Percentiles rank a stretch among this genome's conserved stretches.
These are phyloP conservation scores for Anisognathus igniventris DNA, from an alignment of 2,797 vertebrate genomes.

Conservation along the genomic window DNA sequence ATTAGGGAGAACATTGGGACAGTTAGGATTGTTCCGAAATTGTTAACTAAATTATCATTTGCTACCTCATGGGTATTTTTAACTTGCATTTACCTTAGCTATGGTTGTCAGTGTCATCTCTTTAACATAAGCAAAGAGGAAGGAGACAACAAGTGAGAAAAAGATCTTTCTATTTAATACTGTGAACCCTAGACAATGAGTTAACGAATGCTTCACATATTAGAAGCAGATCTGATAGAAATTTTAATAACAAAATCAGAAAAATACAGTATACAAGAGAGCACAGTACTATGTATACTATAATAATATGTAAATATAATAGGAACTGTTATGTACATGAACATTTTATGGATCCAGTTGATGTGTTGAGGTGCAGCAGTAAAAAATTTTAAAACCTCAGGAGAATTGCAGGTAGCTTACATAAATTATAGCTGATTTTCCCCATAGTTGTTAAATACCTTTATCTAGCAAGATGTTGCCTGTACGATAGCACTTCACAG, in stretches of 20 bases:
- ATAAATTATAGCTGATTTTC: slow-evolving; percentile 9
- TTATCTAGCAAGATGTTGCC: not conserved
- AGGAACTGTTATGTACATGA: not conserved
- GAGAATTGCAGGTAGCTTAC: not conserved
- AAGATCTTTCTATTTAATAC: not conserved
- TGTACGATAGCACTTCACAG: not conserved
- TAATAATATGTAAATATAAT: not conserved
- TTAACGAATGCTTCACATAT: not conserved
- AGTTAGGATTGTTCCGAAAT: not conserved
- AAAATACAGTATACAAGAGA: not conserved
- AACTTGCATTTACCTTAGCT: slow-evolving; percentile 21
- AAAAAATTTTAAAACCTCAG: not conserved
- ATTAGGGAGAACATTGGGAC: not conserved
- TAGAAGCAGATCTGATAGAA: not conserved
- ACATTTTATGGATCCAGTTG: not conserved
- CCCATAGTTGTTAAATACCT: not conserved
- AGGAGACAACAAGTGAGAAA: not conserved
- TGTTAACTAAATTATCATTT: not conserved
- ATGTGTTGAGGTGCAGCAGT: not conserved
- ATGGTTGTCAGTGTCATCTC: not conserved
- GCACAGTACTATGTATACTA: not conserved
- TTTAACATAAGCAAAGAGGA: slow-evolving; percentile 5
- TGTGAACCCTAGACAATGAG: not conserved
- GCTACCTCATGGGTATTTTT: not conserved
- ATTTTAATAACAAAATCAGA: not conserved